Evolutionary conservation across 1,140 invertebrate genomes (phyloP), one percentile per base, ranked within the genome.

Genomic region (Brevipalpus yothersi): DNA sequence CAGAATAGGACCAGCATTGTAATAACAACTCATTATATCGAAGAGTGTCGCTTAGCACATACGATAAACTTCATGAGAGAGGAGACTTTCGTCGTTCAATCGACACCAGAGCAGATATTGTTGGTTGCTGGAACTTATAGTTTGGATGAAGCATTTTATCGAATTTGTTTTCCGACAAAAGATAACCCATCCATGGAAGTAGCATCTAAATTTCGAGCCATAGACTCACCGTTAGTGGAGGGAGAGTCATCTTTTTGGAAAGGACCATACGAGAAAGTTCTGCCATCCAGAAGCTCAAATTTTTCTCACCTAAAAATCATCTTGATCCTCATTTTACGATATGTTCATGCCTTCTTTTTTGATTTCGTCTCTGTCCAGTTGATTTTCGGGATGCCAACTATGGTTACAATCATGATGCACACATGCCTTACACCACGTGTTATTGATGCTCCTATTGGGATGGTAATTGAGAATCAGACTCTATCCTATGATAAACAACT

Each of bases 71-170:
- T 64, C n/a, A 62, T 64, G 64, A 41, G 60, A 39, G 13, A 60
- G 1, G 58, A 63, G 1, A 21, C 19, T 13, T 11, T 65, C 43
- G 70, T 94, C 63, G 89, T 88, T 0, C 89, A 96, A 73, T 84
- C 90, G 68, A 84, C 86, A 2, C 91, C 91, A 1, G 79, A 83
- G 42, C 79, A 80, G 40, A 75, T 94, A 0, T 75, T 94, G 19
- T 75, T 79, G 12, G 81, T 82, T 73, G 89, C 89, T 71, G 79
- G 79, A 64, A 86, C 83, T 67, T 76, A 81, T 62, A 84, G 82
- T 19, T 71, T 95, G 10, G 90, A 95, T n/a, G 40, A 90, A 63
- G 87, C 94, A 1, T 96, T 96, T 72, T 75, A 94, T 11, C 88
- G 91, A 71, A 73, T 95, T 0, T 92, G 88, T 43, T 40, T 57